Percentiles rank a stretch among this genome's conserved stretches.
These are phyloP conservation scores for Silurus lanzhouensis DNA, from an alignment of 2,797 vertebrate species.

Conservation along the genomic window DNA sequence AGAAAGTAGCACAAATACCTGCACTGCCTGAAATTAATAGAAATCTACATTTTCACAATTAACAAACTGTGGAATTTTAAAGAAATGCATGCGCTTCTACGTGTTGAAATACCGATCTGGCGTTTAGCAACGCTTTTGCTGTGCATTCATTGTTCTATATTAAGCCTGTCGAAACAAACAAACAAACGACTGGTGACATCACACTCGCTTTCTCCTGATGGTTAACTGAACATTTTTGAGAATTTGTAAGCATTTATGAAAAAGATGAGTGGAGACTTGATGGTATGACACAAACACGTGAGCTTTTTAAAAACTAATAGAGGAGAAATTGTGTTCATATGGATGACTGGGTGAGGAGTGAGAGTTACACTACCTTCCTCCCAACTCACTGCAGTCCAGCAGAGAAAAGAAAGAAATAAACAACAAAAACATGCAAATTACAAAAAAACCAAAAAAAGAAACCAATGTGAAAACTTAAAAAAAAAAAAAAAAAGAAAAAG, in stretches of 20 bases:
- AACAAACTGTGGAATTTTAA: not conserved
- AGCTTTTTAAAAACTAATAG: constrained; percentile 65
- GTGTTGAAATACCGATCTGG: not conserved
- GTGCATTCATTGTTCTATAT: not conserved
- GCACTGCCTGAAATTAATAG: not conserved
- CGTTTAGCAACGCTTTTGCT: not conserved
- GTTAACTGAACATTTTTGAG: not conserved
- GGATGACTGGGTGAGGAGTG: constrained; percentile 43
- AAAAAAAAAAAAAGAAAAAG: constrained; percentile 23
- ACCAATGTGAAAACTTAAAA: not conserved
- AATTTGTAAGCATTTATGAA: too few relatives aligned
- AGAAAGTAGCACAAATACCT: too few relatives aligned
- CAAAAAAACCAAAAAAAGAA: constrained; percentile 7
- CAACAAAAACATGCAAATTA: constrained; percentile 46
- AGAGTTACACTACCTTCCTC: constrained; percentile 65
- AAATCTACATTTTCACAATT: not conserved
- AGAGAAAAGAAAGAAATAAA: constrained; percentile 44
- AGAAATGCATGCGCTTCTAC: not conserved
- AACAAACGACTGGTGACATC: not conserved
- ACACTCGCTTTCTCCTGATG: too few relatives aligned
- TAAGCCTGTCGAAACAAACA: not conserved
- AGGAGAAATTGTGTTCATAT: constrained; percentile 20
- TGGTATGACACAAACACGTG: constrained; percentile 72
- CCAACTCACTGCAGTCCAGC: constrained; percentile 66
- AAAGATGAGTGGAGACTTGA: not conserved